Evolutionary conservation across 2,113 vertebrate genomes (phyloP), one percentile per base, ranked within the genome.

Genomic region (Crotalus horridus): DNA sequence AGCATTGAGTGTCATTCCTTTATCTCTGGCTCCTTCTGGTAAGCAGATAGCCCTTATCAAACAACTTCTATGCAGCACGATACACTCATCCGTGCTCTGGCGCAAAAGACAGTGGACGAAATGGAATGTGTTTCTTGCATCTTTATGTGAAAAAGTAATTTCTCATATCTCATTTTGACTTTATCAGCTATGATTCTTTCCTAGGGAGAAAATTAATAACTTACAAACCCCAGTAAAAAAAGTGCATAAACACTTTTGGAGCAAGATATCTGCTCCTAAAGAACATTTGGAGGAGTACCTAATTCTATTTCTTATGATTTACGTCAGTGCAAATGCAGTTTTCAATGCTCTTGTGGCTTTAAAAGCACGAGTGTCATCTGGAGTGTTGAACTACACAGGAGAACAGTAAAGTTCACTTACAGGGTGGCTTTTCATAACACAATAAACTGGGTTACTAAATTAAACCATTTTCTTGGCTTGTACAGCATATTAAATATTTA

Each of bases 11-110:
- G 85, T 96, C 96, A 0, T 0, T 21, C 29, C 29, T 96, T 95
- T 96, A 96, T 95, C 95, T 94, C 91, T 56, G 9, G 58, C 89
- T 93, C 74, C 9, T 92, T 89, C 94, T 39, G 55, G 88, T 90
- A 85, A 92, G 21, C 74, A 48, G 85, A 94, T 0, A 69, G 29
- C 74, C 90, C 33, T 51, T 81, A 81, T 81, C 74, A 43, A 81
- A 33, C 20, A 81, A 81, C 69, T 20, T 81, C 33, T 81, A 81
- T 81, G 43, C 33, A 43, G 33, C 33, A 81, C 39, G 33, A 81
- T 81, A 81, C 33, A 81, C 74, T 7, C 7, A 21, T 81, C 17
- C 7, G 0, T 8, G 74, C 33, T 21, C 33, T 81, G 74, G 17
- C 7, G 17, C 74, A 81, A 39, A 81, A 81, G 74, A 43, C 0